Evolutionary conservation across 2,888 invertebrate genomes (phyloP), one percentile per base, ranked within the genome.

Genomic region (Noctua janthe): DNA sequence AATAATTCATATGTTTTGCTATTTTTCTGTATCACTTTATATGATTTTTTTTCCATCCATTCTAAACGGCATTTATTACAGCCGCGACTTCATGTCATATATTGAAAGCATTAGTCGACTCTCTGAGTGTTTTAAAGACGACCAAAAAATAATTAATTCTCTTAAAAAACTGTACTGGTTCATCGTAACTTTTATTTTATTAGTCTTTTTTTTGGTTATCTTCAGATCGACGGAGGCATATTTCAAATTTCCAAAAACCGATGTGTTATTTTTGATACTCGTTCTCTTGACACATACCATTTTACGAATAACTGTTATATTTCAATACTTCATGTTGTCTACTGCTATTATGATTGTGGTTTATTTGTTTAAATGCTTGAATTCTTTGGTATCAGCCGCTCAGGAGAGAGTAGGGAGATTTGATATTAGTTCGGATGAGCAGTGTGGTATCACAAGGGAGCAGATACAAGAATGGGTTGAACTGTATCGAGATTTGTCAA

Each of bases 381-480:
- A 20, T 35, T 10, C 10, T 3, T 54, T 70, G 35, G 47, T 71
- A 62, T 79, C 49, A 23, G 29, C 1, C 20, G 51, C 47, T 69
- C 59, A 62, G 43, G 29, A 47, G 43, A 54, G 29, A 6, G 15
- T 62, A 39, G 54, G 54, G 54, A 54, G 54, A 54, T 54, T 7
- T 54, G 54, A 54, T 8, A 20, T 51, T 51, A 54, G 20, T 54
- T 20, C 20, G 54, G 29, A 78, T 43, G 78, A 56, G 7, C 67
- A 39, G 5, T 78, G 23, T 43, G 51, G 51, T 23, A 39, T 78
- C 6, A 62, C 81, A 56, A 5, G 8, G 17, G 71, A 81, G n/a
- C 54, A 71, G 29, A 67, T 80, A 17, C 71, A 81, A 49, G 72
- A 2, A 29, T 80, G 81, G 49, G n/a, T 67, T 13, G 47, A 39